Conservation (phyloP, 2,888 invertebrate genomes). For the Holacanthella duospinosa region DNA sequence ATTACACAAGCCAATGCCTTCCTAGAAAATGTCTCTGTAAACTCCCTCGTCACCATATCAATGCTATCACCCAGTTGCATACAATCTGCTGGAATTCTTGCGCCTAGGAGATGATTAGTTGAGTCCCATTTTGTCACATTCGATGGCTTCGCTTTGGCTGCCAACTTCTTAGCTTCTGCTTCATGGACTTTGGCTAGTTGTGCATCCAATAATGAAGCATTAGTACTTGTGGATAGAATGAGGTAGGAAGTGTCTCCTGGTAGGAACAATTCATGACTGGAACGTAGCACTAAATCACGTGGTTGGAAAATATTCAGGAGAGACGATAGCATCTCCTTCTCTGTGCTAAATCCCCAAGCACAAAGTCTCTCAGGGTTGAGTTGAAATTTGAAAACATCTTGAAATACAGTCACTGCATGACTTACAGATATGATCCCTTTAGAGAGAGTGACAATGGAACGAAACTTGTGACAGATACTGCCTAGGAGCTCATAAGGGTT, state of each 20-base stretch:
- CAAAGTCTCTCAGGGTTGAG: background rate
- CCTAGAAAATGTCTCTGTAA: background rate
- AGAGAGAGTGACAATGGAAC: background rate
- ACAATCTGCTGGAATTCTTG: background rate
- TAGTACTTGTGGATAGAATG: background rate
- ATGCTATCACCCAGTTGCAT: background rate
- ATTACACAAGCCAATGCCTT: background rate
- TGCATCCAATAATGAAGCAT: background rate
- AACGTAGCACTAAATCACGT: background rate
- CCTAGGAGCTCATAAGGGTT: background rate
- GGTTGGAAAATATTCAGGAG: background rate
- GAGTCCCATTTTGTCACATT: too few species aligned
- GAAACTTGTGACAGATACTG: background rate
- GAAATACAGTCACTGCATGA: background rate
- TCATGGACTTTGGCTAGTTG: background rate
- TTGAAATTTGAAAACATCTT: background rate
- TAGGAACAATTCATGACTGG: background rate
- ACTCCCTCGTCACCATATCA: background rate
- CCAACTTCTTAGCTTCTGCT: background rate
- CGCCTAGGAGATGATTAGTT: too few species aligned
- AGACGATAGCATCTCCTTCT: background rate
- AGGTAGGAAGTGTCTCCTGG: background rate
- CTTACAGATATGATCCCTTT: background rate
- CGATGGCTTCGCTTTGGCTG: background rate
- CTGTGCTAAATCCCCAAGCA: background rate